Evolutionary conservation across 2,113 vertebrate species (phyloP).

Genomic region (Pelmatolapia mariae): DNA sequence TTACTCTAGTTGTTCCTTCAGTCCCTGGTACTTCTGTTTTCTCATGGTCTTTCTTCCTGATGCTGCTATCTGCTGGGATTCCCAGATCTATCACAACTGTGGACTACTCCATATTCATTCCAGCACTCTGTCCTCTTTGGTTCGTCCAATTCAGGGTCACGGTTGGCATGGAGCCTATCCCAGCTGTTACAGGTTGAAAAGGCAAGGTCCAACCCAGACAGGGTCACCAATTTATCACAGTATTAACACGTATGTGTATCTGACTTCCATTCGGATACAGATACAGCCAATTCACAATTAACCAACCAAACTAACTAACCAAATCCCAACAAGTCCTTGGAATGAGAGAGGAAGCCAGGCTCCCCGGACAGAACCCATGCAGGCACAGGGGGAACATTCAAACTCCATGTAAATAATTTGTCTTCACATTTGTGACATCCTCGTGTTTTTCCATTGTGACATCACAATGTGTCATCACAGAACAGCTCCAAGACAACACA

Average conservation of each 20-base stretch:
- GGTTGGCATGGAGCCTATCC: not conserved
- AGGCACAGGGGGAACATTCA: not conserved
- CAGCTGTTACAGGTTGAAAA: not conserved
- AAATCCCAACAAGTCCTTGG: not conserved
- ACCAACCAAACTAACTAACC: not conserved
- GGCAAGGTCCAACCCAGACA: not conserved
- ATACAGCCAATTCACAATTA: not conserved
- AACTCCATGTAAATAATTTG: not conserved
- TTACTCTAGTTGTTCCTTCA: not conserved
- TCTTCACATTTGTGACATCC: not conserved
- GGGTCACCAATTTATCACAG: not conserved
- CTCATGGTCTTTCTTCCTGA: not conserved
- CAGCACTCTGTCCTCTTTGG: fast-evolving
- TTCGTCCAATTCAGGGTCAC: not conserved
- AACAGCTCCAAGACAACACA: not conserved
- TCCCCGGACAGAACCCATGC: not conserved
- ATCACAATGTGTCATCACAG: not conserved
- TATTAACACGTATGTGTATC: not conserved
- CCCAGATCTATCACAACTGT: not conserved
- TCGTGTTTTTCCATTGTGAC: not conserved
- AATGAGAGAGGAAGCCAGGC: not conserved
- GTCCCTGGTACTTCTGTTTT: not conserved
- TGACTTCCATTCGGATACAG: not conserved
- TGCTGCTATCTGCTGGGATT: not conserved
- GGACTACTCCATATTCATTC: not conserved